Base-by-base conservation (phyloP, 1,140 invertebrate genomes). In the Ips nitidus region DNA sequence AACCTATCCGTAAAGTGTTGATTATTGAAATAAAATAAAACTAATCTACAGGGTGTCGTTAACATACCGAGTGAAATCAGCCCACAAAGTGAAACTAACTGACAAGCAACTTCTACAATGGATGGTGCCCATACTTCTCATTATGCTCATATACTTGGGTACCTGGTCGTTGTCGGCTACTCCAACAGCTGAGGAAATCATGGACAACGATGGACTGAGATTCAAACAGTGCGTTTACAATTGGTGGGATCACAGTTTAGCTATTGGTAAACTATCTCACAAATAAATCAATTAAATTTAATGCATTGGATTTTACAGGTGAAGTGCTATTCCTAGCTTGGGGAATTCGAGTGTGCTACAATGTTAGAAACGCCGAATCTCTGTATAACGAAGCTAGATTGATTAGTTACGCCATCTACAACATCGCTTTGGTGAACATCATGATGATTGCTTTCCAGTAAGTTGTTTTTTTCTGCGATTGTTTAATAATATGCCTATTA, bases 381-480 rank as follows among this genome's bases (percentile, higher is more conserved):
- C 84, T 95, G 7, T 96, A 94, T 82, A 95, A 96, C 81, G 95
- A 97, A 82, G 94, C 94, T 3, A 86, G 91, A 76, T 86, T 94
- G 66, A 97, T 97, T 74, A 94, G 92, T 50, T 95, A 94, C 82
- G 92, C 94, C 4, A 95, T 96, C 64, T 97, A 97, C 82, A 97
- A 96, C 80, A 97, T 96, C 73, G 92, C 94, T 62, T 85, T 93
- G 56, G 91, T 96, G 70, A 97, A 97, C 80, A 94, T 91, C 47
- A 85, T 93, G 40, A 94, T 96, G 90, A 89, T 95, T 57, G 88
- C 91, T 2, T 89, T 97, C 74, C 94, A 95, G 94, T 97, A 86
- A 91, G 92, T 92, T 22, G 22, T 22, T 22, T 22, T 66, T 62
- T 68, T 63, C 47, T 55, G 1, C 22, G 22, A 22, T 22, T 22